Base-by-base conservation (phyloP, 1,140 invertebrate genomes). In the Hylyphantes graminicola region DNA sequence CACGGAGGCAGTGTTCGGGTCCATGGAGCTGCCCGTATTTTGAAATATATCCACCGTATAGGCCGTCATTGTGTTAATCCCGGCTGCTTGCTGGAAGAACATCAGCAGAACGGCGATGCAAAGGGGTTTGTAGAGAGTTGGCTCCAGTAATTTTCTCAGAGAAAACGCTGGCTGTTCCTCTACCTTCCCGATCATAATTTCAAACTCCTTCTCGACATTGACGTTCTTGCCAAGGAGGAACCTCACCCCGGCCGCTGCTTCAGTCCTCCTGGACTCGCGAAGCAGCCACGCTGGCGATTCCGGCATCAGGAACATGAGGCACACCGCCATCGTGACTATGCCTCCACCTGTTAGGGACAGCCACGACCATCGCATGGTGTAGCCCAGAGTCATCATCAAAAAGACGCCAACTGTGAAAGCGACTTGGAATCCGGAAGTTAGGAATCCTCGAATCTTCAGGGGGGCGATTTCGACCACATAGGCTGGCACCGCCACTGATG, bases 51-150 rank as follows among this genome's bases (percentile, higher is more conserved):
- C 90, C 13, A 94, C 94, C 0, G 96, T 95, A 88, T 98, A 97
- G 88, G 97, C 97, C 86, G 97, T 96, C 35, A 97, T 94, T 2
- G 96, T 96, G 87, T 97, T 97, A 86, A 97, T 96, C 35, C 96
- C 96, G 86, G 94, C 96, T 80, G 97, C 90, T 89, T 98, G 96
- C 91, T 98, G 96, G 92, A 98, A 96, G 88, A 96, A 93, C 96
- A 98, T 97, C 55, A 98, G 91, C 5, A 94, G 94, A 8, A 98
- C 88, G 0, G 94, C 93, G 63, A 97, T 95, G 0, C 93, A 87
- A 12, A 97, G 88, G 0, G 95, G 94, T 86, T 93, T 94, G 12
- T 94, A 86, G 87, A 96, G 93, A 75, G 90, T 91, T 12, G 89
- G 92, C 50, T 91, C 92, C 85, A 95, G 92, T 6, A 96, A 89